phyloP scores from a whole-genome alignment of 1,140 invertebrate genomes.

The Trachymyrmex cornetzi region DNA sequence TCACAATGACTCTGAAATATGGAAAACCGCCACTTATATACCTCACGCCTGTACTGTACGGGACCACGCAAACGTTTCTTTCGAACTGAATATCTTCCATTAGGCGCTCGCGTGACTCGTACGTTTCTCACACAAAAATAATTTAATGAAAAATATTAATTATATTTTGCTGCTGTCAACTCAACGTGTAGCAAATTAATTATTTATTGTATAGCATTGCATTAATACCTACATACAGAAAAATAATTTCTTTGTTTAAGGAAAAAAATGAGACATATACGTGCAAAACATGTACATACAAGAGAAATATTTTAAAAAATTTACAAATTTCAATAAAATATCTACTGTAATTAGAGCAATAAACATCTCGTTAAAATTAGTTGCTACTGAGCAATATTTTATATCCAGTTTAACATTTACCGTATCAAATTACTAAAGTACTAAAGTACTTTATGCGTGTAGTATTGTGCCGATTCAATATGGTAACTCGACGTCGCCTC shows the following conservation, averaged over 20 bases:
- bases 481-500: not conserved
- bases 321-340: not conserved
- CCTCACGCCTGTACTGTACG: not conserved
- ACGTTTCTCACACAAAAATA: not conserved
- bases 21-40: slow-evolving; percentile 59
- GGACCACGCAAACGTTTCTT: slow-evolving; percentile 17
- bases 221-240: not conserved
- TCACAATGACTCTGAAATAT: slow-evolving; percentile 46
- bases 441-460: not conserved
- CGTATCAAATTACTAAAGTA: not conserved
- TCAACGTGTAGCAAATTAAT: not conserved
- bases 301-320: not conserved
- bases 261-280: not conserved
- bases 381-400: not conserved
- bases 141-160: not conserved
- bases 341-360: not conserved
- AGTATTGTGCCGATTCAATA: not conserved
- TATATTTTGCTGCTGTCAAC: not conserved
- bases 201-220: not conserved
- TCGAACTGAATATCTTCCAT: not conserved
- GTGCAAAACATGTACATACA: too few species aligned
- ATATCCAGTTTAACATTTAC: not conserved
- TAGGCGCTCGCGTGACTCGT: slow-evolving; percentile 7
- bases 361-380: not conserved
- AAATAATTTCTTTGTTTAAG: slow-evolving; percentile 1